phyloP scores from a whole-genome alignment of 1,140 invertebrate species.

The Anthonomus grandis region DNA sequence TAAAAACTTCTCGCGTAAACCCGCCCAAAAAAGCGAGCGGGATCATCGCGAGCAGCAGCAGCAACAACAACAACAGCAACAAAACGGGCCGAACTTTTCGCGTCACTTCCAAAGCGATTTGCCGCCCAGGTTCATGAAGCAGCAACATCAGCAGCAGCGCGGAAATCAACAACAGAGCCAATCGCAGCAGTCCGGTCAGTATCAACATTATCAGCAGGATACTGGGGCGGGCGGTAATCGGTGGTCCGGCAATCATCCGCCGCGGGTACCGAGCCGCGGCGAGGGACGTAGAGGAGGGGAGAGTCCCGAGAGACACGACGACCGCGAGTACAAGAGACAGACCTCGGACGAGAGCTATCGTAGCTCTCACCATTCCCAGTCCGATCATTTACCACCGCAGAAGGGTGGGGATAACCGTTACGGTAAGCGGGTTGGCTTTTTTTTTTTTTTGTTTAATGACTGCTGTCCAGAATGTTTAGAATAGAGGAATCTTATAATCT shows the following conservation, averaged over 20 bases:
- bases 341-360: slow-evolving; percentile 37
- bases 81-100: slow-evolving; percentile 57
- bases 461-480: too few relatives aligned
- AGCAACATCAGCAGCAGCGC: slow-evolving; percentile 48
- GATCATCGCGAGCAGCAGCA: slow-evolving; percentile 38
- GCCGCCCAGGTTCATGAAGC: slow-evolving; percentile 79
- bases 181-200: slow-evolving; percentile 5
- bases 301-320: slow-evolving; percentile 33
- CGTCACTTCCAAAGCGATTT: slow-evolving; percentile 75
- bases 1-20: slow-evolving; percentile 45
- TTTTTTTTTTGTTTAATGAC: too few relatives aligned
- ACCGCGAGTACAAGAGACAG: slow-evolving; percentile 35
- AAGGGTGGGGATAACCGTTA: slow-evolving; percentile 27
- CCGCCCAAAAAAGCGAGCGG: slow-evolving; percentile 50
- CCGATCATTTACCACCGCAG: slow-evolving; percentile 1
- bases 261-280: slow-evolving; percentile 17
- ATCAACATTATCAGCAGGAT: slow-evolving; percentile 16
- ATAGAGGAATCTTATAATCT: too few relatives aligned
- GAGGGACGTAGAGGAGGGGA: slow-evolving; percentile 30
- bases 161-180: slow-evolving; percentile 21
- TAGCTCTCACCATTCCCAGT: slow-evolving; percentile 22
- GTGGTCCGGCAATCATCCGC: slow-evolving; percentile 1
- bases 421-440: too few relatives aligned
- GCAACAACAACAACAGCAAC: too few relatives aligned
- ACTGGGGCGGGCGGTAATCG: too few relatives aligned